Evolutionary conservation across 2,797 vertebrate species (phyloP), one percentile per base, ranked within the genome.

Genomic region (Hapalemur alaotrensis): DNA sequence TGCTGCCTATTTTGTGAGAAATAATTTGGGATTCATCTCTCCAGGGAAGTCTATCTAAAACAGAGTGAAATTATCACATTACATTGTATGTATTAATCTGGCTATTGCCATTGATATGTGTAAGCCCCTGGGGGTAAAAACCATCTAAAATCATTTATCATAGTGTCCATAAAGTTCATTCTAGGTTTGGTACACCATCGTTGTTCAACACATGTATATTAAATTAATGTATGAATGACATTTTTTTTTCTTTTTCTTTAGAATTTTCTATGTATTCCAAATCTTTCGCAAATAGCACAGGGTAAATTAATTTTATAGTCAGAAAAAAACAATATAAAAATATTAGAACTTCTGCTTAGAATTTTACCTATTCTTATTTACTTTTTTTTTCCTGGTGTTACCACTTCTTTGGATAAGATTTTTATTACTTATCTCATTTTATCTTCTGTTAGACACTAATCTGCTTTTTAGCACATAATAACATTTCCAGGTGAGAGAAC

Each of bases 401-500:
- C 28, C 30, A 1, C 6, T 61, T 91, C 52, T 50, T 75, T 69
- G 18, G 50, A 41, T 8, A 32, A 18, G 22, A 30, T 41, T 90
- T 65, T 84, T 80, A 84, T 52, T 84, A 2, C 35, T 35, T 73
- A 75, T 35, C 41, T 91, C 32, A 59, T 83, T 80, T 87, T 50
- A 90, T 75, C 12, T 63, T 94, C 83, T 80, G 9, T 69, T 67
- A 75, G 15, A 93, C 92, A 32, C 22, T 93, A 76, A 46, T 57
- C 18, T 93, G 80, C 69, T 41, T 43, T 81, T 91, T 61, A 70
- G 14, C 59, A 81, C 23, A 38, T 41, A 79, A 50, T 1, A 63
- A 63, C 61, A 48, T 97, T 96, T 73, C 38, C 35, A 97, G 43
- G 41, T 25, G 83, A 91, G 11, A 22, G 13, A 52, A 83, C 22